phyloP scores from a whole-genome alignment of 2,113 vertebrate species.

The Catagonus wagneri region DNA sequence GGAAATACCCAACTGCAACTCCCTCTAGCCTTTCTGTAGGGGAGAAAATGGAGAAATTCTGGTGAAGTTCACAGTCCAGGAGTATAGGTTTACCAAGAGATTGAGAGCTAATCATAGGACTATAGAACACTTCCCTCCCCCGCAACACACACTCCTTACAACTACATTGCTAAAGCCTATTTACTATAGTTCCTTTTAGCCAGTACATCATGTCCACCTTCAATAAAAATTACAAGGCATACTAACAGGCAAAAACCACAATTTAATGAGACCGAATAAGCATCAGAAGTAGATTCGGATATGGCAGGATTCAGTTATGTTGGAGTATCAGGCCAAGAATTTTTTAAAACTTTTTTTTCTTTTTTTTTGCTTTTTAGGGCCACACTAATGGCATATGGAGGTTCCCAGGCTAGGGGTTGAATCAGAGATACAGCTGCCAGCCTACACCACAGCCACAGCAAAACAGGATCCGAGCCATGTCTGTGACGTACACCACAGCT shows the following conservation, averaged over 20 bases:
- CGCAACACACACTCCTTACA: not conserved
- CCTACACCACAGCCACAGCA: no score
- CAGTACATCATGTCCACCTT: not conserved
- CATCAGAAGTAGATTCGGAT: conserved; percentile 11
- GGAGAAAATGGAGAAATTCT: not conserved
- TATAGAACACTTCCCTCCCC: not conserved
- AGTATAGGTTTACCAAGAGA: not conserved
- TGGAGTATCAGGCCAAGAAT: not conserved
- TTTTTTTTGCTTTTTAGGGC: no score
- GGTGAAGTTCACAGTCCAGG: not conserved
- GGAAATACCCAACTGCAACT: not conserved
- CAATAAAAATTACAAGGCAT: not conserved
- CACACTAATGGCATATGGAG: no score
- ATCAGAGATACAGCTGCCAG: no score
- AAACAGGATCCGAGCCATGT: no score
- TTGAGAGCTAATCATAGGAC: not conserved
- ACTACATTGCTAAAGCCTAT: not conserved
- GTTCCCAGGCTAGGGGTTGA: no score
- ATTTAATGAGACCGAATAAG: not conserved
- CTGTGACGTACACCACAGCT: no score
- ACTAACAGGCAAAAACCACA: conserved; percentile 18
- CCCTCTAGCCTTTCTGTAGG: not conserved
- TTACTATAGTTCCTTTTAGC: not conserved
- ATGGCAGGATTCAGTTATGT: not conserved
- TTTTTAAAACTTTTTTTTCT: not conserved